phyloP scores from a whole-genome alignment of 2,797 vertebrate genomes.

The Podargus strigoides region DNA sequence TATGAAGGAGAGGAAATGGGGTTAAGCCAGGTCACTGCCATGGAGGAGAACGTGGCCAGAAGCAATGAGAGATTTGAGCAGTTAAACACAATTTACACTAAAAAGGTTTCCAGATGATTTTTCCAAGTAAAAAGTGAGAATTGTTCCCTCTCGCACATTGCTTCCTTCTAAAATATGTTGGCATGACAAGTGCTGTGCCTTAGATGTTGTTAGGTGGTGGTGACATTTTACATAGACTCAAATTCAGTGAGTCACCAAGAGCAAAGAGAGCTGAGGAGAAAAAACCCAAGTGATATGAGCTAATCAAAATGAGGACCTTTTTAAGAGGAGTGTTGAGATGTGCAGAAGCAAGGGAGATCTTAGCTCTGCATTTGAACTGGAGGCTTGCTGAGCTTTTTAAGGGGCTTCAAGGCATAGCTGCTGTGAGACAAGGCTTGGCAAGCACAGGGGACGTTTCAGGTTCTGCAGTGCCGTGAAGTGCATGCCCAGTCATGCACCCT shows the following conservation, averaged over 20 bases:
- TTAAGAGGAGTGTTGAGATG: not conserved
- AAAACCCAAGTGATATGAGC: not conserved
- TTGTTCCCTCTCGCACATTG: not conserved
- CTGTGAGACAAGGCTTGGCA: rapidly evolving
- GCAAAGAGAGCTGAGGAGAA: not conserved
- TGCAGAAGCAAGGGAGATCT: not conserved
- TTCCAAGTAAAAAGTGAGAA: not conserved
- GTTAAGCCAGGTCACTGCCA: not conserved
- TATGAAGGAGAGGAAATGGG: not conserved
- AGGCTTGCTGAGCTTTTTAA: not conserved
- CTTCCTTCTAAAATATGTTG: not conserved
- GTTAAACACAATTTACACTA: not conserved
- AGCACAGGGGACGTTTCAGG: not conserved
- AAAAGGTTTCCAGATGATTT: not conserved
- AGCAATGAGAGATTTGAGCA: not conserved
- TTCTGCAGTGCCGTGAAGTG: not conserved
- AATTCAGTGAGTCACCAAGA: not conserved
- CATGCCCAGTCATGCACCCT: not conserved
- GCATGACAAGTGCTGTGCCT: not conserved
- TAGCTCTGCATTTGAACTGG: not conserved
- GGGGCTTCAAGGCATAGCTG: not conserved
- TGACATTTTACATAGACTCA: not conserved
- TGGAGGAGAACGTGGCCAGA: not conserved
- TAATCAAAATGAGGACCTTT: not conserved
- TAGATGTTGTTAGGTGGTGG: not conserved